These are phyloP conservation scores for Dasypolia templi DNA, from an alignment of 2,888 invertebrate genomes.

Conservation along the genomic window DNA sequence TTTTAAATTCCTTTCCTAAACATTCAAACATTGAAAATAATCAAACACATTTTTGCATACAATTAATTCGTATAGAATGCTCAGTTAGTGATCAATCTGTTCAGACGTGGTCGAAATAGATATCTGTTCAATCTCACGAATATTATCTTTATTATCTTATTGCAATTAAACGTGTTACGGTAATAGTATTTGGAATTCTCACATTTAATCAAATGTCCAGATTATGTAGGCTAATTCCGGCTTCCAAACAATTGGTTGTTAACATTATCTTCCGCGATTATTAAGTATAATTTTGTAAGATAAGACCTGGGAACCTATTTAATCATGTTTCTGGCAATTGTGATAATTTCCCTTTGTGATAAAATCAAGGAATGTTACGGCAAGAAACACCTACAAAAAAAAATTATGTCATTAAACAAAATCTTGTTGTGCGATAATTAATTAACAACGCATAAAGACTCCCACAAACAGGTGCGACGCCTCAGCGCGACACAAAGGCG, in stretches of 20 bases:
- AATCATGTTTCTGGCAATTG: slow-evolving; percentile 20
- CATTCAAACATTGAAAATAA: neutral
- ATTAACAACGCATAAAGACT: no score
- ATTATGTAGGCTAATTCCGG: slow-evolving; percentile 43
- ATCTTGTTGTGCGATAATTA: neutral
- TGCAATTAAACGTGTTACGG: slow-evolving; percentile 38
- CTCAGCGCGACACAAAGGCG: no score
- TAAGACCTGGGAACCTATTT: slow-evolving; percentile 27
- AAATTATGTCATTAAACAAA: neutral
- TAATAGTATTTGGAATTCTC: slow-evolving; percentile 59
- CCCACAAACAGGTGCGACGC: no score
- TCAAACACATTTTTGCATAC: neutral
- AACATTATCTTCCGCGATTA: slow-evolving; percentile 58
- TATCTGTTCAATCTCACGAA: neutral
- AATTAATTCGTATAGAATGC: neutral
- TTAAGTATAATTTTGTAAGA: slow-evolving; percentile 42
- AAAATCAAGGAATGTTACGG: neutral
- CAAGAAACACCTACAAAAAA: neutral
- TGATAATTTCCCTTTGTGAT: slow-evolving; percentile 18
- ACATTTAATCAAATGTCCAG: slow-evolving; percentile 49
- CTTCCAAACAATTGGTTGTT: slow-evolving; percentile 58
- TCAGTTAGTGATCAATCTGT: neutral
- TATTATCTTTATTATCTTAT: neutral
- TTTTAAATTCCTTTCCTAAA: neutral
- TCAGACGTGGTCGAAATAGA: neutral